These are phyloP conservation scores for Musca vetustissima DNA, from an alignment of 1,140 invertebrate genomes.

Conservation along the genomic window DNA sequence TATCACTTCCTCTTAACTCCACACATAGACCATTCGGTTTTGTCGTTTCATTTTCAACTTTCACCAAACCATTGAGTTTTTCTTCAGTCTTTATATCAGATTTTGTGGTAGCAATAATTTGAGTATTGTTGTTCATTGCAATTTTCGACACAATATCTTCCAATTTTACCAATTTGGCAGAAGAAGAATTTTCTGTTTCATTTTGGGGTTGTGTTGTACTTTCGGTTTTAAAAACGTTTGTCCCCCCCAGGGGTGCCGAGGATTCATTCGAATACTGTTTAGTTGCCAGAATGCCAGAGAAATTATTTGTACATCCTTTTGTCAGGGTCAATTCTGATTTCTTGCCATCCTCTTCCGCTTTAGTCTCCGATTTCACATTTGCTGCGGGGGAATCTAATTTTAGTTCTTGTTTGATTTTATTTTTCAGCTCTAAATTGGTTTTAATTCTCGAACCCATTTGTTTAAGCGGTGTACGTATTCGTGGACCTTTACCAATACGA, in stretches of 20 bases:
- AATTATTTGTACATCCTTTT: background rate
- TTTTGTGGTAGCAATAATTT: background rate
- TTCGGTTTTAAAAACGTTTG: background rate
- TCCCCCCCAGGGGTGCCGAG: background rate
- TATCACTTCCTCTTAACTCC: background rate
- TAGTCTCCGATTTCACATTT: background rate
- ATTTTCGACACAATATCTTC: background rate
- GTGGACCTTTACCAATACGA: slow-evolving; percentile 46
- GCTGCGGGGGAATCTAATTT: background rate
- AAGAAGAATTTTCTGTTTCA: background rate
- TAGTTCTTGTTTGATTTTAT: slow-evolving; percentile 23
- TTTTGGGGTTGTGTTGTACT: background rate
- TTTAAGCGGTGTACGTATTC: slow-evolving; percentile 48
- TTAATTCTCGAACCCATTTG: slow-evolving; percentile 40
- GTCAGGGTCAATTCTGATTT: too few species aligned
- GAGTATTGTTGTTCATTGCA: background rate
- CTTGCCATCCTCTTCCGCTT: background rate
- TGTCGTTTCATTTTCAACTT: background rate
- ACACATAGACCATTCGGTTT: slow-evolving; percentile 4
- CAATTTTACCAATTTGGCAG: background rate
- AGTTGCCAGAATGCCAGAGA: background rate
- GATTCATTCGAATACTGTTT: background rate
- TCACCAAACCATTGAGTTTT: background rate
- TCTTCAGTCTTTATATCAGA: background rate
- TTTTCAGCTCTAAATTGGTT: slow-evolving; percentile 44